Percentiles rank a stretch among this genome's conserved stretches.
These are phyloP conservation scores for Oreotrochilus melanogaster DNA, from an alignment of 2,113 vertebrate species.

Conservation along the genomic window DNA sequence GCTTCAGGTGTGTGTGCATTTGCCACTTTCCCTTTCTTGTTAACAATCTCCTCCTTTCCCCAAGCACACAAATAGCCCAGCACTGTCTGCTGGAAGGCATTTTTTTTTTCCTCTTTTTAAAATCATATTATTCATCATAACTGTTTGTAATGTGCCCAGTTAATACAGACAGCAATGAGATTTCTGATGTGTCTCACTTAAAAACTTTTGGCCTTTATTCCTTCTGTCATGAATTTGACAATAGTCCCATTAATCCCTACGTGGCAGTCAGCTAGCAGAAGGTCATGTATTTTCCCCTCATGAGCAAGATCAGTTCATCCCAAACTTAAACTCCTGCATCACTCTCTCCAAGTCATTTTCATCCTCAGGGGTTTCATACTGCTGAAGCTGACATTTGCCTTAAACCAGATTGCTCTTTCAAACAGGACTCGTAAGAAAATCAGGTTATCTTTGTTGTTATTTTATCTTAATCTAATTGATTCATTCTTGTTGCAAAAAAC, in stretches of 20 bases:
- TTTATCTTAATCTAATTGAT: neutral
- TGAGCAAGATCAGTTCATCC: neutral
- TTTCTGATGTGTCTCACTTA: neutral
- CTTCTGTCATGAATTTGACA: neutral
- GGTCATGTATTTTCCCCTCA: neutral
- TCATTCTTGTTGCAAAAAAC: neutral
- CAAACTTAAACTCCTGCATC: neutral
- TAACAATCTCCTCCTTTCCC: neutral
- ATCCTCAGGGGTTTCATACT: slow-evolving; percentile 43
- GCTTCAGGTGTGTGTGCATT: neutral
- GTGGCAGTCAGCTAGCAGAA: slow-evolving; percentile 6
- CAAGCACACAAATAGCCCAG: neutral
- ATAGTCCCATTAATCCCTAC: neutral
- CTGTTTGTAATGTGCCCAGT: neutral
- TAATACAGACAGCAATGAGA: neutral
- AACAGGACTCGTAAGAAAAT: neutral
- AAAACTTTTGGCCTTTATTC: neutral
- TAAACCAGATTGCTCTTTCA: neutral
- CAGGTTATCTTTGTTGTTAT: neutral
- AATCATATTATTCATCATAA: neutral
- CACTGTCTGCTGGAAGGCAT: neutral
- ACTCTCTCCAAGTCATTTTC: slow-evolving; percentile 29
- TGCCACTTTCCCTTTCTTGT: neutral
- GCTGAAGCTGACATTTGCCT: slow-evolving; percentile 2
- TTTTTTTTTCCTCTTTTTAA: too few relatives aligned